A percentile compares a stretch with the other conserved stretches of the same genome.
Conservation (phyloP, 2,888 invertebrate genomes). For the Tiliacea aurago region DNA sequence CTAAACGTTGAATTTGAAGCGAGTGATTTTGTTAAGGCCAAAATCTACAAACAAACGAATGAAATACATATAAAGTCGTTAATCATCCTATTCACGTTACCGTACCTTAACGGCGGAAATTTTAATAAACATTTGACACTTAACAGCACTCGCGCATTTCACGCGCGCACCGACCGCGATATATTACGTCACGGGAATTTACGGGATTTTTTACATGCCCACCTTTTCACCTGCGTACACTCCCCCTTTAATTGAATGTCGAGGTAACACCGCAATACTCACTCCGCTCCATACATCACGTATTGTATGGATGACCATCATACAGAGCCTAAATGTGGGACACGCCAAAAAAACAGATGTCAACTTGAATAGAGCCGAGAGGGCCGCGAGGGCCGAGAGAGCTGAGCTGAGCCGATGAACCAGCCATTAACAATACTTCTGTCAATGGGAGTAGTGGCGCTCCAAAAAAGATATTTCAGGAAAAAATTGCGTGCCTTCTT, state of each 20-base stretch:
- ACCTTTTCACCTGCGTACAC: constrained; percentile 31
- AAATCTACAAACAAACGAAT: constrained; percentile 11
- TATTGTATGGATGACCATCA: constrained; percentile 1
- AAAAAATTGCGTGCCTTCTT: not conserved
- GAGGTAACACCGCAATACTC: constrained; percentile 16
- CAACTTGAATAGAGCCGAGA: constrained; percentile 24
- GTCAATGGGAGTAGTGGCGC: not conserved
- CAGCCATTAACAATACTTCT: constrained; percentile 5
- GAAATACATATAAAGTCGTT: constrained; percentile 11
- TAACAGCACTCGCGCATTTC: constrained; percentile 14
- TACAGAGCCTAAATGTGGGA: constrained; percentile 11
- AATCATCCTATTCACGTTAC: constrained; percentile 12
- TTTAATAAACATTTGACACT: constrained; percentile 40
- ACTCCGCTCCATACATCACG: constrained; percentile 2
- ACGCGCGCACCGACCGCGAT: constrained; percentile 8
- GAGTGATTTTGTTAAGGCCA: not conserved
- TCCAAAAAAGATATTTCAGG: not conserved
- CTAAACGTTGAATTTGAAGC: not conserved
- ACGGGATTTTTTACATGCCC: constrained; percentile 24
- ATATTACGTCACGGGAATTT: constrained; percentile 39
- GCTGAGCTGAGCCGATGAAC: not conserved
- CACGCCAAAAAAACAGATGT: constrained; percentile 30
- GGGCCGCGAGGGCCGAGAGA: not conserved
- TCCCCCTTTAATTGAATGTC: constrained; percentile 44
- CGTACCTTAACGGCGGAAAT: not conserved